Evolutionary conservation across 2,888 invertebrate genomes (phyloP).

Genomic region (Metellina segmentata): DNA sequence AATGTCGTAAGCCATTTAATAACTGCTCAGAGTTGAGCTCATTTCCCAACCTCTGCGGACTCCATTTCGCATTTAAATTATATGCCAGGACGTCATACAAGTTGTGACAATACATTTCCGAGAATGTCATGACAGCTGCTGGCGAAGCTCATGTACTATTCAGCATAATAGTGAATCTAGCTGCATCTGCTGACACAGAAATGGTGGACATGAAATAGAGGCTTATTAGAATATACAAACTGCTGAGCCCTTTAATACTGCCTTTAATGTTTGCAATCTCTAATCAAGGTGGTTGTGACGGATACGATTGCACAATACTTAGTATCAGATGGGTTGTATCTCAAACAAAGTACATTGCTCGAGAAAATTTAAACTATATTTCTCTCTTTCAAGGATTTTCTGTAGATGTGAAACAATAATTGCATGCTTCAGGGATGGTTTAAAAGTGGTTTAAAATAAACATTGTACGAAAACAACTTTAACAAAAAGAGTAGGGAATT

Average conservation of each 20-base stretch:
- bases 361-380: too few species aligned
- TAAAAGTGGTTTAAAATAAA: too few species aligned
- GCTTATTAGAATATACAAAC: not conserved
- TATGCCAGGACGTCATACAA: not conserved
- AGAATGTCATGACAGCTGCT: not conserved
- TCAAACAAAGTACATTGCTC: too few species aligned
- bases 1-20: not conserved
- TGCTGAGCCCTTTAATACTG: not conserved
- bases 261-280: not conserved
- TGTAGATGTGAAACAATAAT: too few species aligned
- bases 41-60: not conserved
- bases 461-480: too few species aligned
- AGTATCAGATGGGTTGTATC: too few species aligned
- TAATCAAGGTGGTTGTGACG: not conserved
- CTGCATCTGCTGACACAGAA: not conserved
- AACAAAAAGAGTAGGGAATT: too few species aligned
- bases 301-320: not conserved
- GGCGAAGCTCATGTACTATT: not conserved
- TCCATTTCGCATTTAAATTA: not conserved
- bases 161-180: not conserved
- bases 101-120: not conserved
- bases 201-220: not conserved
- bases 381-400: too few species aligned
- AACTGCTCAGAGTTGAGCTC: not conserved
- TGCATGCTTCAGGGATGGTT: too few species aligned